A percentile compares a stretch with the other conserved stretches of the same genome.
phyloP scores from a whole-genome alignment of 2,113 vertebrate species.

The Takifugu bimaculatus region DNA sequence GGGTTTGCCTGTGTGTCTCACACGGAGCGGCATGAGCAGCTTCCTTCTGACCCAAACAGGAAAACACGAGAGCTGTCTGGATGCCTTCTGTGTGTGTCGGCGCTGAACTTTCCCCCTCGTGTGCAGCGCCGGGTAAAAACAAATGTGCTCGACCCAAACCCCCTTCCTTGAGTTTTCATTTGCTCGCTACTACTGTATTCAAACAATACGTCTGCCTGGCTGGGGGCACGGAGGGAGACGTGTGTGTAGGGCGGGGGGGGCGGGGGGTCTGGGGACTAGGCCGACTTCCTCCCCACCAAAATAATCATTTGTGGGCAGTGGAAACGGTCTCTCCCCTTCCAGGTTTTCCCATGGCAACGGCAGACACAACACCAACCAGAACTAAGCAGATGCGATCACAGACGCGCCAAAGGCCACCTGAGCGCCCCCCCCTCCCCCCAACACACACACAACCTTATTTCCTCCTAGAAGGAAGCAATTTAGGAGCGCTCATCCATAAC shows the following conservation, averaged over 20 bases:
- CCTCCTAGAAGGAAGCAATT: constrained; percentile 55
- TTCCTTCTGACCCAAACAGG: constrained; percentile 58
- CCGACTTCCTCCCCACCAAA: constrained; percentile 61
- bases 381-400: constrained; percentile 6
- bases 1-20: constrained; percentile 3
- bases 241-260: constrained; percentile 3
- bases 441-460: constrained; percentile 36
- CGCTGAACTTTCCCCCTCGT: constrained; percentile 42
- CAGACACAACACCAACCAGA: constrained; percentile 56
- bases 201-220: constrained; percentile 59
- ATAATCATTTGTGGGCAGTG: constrained; percentile 29
- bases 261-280: constrained; percentile 52
- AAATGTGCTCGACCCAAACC: constrained; percentile 44
- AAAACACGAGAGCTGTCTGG: constrained; percentile 52
- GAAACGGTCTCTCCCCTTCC: constrained; percentile 56
- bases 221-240: too few species aligned
- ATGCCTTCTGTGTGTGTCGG: constrained; percentile 25
- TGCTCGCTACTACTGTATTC: constrained; percentile 54
- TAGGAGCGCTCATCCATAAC: constrained; percentile 59
- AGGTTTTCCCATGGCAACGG: constrained; percentile 42
- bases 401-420: constrained; percentile 23
- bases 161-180: constrained; percentile 62
- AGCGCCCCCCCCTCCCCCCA: not conserved
- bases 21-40: constrained; percentile 11
- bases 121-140: constrained; percentile 27